These are phyloP conservation scores for Cyclina sinensis DNA, from an alignment of 1,140 invertebrate species.

Conservation along the genomic window DNA sequence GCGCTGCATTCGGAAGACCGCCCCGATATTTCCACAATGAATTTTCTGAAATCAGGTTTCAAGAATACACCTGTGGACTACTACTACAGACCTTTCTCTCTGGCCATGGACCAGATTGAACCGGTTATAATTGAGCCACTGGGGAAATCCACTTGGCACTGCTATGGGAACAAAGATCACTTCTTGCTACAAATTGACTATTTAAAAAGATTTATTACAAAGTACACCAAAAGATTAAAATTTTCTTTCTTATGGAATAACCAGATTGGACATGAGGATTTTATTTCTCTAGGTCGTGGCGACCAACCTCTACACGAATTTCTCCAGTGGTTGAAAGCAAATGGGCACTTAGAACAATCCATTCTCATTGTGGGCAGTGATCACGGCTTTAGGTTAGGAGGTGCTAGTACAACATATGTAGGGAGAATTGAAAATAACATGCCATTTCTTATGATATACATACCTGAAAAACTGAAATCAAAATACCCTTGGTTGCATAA, in stretches of 20 bases:
- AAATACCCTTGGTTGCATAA: constrained; percentile 37
- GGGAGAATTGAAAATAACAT: constrained; percentile 67
- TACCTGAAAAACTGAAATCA: constrained; percentile 51
- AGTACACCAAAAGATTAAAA: constrained; percentile 23
- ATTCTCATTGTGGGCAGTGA: constrained; percentile 68
- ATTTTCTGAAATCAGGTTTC: constrained; percentile 94
- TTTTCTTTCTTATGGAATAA: constrained; percentile 65
- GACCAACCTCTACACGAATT: constrained; percentile 77
- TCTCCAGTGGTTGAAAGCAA: constrained; percentile 63
- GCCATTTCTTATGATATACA: constrained; percentile 62
- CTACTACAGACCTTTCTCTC: constrained; percentile 91
- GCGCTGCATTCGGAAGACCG: constrained; percentile 94
- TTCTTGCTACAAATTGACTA: constrained; percentile 52
- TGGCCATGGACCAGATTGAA: constrained; percentile 67
- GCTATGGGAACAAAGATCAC: constrained; percentile 62
- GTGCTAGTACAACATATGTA: constrained; percentile 57
- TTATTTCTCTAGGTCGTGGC: constrained; percentile 47
- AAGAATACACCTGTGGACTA: constrained; percentile 93
- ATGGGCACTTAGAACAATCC: constrained; percentile 50
- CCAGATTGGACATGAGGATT: constrained; percentile 63
- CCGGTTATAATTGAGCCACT: constrained; percentile 57
- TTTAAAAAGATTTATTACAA: constrained; percentile 39
- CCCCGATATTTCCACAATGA: constrained; percentile 92
- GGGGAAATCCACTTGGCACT: constrained; percentile 41
- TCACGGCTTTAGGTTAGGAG: constrained; percentile 65